Conservation (phyloP, 2,888 invertebrate species). For the Chrysolina americana region DNA sequence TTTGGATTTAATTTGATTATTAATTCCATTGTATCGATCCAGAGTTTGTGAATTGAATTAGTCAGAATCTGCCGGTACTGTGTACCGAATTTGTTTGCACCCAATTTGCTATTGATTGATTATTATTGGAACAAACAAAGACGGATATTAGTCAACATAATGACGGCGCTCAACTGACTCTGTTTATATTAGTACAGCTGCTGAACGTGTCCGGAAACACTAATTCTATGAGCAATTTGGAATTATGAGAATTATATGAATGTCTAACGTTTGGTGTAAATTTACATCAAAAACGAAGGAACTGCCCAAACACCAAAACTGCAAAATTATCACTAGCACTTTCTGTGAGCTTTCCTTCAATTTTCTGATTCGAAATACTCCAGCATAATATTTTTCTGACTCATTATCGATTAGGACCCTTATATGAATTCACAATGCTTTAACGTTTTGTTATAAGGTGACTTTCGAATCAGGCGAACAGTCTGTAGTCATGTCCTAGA, state of each 20-base stretch:
- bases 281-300: background rate
- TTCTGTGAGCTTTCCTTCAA: too few species aligned
- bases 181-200: background rate
- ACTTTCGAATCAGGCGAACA: too few species aligned
- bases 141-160: background rate
- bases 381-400: too few species aligned
- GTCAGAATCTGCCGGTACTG: constrained; percentile 20
- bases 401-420: too few species aligned
- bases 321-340: too few species aligned
- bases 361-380: too few species aligned
- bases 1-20: constrained; percentile 34
- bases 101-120: constrained; percentile 18
- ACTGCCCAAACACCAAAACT: background rate
- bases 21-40: constrained; percentile 27
- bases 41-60: constrained; percentile 34
- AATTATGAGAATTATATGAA: background rate
- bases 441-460: too few species aligned
- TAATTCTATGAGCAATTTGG: background rate
- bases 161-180: background rate
- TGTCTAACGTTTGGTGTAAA: background rate
- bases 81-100: constrained; percentile 27
- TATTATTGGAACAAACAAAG: background rate
- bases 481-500: too few species aligned
- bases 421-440: too few species aligned
- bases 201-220: background rate